These are phyloP conservation scores for Oncorhynchus clarkii DNA, from an alignment of 2,113 vertebrate species.

Conservation along the genomic window DNA sequence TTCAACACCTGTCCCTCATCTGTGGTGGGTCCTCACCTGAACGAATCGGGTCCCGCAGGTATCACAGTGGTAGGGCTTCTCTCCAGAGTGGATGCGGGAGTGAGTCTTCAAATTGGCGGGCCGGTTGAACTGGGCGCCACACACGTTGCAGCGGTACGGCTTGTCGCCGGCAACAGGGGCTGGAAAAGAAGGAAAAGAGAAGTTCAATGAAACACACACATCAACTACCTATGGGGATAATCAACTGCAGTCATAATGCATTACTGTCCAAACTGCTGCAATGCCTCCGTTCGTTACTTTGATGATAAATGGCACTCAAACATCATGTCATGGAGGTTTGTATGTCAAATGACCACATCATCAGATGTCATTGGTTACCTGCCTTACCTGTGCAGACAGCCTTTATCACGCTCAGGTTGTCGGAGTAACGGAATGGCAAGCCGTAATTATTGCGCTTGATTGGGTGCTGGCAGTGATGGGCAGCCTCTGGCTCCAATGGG, in stretches of 20 bases:
- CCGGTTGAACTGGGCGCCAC: constrained; percentile 88
- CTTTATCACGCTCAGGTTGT: constrained; percentile 73
- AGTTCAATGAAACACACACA: not conserved
- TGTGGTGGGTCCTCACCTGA: constrained; percentile 70
- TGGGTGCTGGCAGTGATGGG: constrained; percentile 53
- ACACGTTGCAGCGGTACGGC: constrained; percentile 84
- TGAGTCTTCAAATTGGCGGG: constrained; percentile 93
- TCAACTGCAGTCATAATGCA: not conserved
- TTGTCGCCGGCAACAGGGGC: constrained; percentile 73
- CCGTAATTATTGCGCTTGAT: constrained; percentile 76
- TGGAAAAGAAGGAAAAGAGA: not conserved
- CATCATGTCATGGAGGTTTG: not conserved
- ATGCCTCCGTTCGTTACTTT: not conserved
- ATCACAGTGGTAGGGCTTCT: constrained; percentile 89
- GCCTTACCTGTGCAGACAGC: constrained; percentile 73
- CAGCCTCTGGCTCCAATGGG: constrained; percentile 32
- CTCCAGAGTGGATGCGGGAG: constrained; percentile 87
- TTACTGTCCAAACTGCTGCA: not conserved
- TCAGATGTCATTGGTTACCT: not conserved
- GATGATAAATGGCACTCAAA: not conserved
- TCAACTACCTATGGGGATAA: not conserved
- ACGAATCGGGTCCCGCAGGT: constrained; percentile 87
- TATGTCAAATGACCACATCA: not conserved
- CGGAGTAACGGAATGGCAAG: constrained; percentile 73
- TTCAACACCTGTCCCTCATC: not conserved